These are phyloP conservation scores for Melinaea marsaeus DNA, from an alignment of 2,888 invertebrate genomes.

Conservation along the genomic window DNA sequence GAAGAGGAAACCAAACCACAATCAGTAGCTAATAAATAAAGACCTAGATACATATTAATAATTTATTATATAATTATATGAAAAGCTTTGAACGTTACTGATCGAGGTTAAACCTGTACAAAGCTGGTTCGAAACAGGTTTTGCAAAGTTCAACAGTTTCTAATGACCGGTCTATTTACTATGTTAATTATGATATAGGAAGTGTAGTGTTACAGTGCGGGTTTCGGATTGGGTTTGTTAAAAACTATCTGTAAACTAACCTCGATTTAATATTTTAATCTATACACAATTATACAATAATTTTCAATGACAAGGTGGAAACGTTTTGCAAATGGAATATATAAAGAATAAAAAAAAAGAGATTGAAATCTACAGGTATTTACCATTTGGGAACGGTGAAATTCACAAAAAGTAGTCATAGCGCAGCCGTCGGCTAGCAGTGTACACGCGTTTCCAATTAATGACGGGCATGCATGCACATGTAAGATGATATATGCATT, in stretches of 20 bases:
- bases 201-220: constrained; percentile 18
- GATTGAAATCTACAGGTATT: constrained; percentile 13
- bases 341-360: neutral
- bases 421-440: constrained; percentile 16
- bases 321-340: neutral
- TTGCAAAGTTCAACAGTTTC: constrained; percentile 28
- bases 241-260: neutral
- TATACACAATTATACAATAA: no score
- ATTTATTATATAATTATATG: constrained; percentile 5
- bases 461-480: constrained; percentile 39
- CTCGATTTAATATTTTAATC: neutral
- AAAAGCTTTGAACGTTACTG: constrained; percentile 8
- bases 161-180: constrained; percentile 30
- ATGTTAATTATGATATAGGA: constrained; percentile 27
- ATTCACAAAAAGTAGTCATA: neutral
- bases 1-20: no score
- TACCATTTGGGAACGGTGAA: constrained; percentile 9
- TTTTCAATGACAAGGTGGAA: neutral
- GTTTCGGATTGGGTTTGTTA: constrained; percentile 1
- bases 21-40: no score
- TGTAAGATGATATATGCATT: constrained; percentile 49
- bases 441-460: constrained; percentile 60
- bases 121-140: constrained; percentile 16
- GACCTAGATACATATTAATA: no score
- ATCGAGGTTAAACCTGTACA: constrained; percentile 22